Evolutionary conservation across 2,113 vertebrate species (phyloP).

Genomic region (Microcebus jonahi): DNA sequence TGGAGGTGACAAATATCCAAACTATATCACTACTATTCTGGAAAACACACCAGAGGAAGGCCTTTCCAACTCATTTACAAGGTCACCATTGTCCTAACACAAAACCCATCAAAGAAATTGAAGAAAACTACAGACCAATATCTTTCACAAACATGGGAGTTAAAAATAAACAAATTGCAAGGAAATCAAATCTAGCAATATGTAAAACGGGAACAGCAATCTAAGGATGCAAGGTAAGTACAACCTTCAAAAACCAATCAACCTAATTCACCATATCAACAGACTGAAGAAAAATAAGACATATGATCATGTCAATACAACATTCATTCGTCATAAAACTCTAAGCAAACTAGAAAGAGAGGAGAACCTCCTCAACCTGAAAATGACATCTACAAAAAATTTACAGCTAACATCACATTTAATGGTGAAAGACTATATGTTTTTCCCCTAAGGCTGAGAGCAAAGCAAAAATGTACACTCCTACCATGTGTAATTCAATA

Average conservation of each 20-base stretch:
- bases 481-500: too few species aligned
- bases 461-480: too few species aligned
- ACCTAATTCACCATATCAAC: background rate
- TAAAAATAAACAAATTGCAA: background rate
- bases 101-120: background rate
- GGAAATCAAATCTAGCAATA: background rate
- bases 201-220: background rate
- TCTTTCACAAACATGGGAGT: background rate
- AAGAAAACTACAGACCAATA: background rate
- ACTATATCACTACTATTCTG: too few species aligned
- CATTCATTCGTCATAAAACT: too few species aligned
- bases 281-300: background rate
- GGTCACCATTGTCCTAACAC: background rate
- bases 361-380: too few species aligned
- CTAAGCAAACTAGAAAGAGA: too few species aligned
- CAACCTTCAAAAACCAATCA: background rate
- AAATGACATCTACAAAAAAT: too few species aligned
- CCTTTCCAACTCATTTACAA: background rate
- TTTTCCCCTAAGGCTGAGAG: too few species aligned
- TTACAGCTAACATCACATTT: too few species aligned
- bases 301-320: too few species aligned
- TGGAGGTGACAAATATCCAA: too few species aligned
- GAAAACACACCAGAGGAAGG: background rate
- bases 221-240: background rate
- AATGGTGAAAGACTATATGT: too few species aligned